Evolutionary conservation across 37 sponge, comb jelly and placozoan genomes (phyloP), one percentile per base, ranked within the genome.

Genomic region (Ephydatia muelleri): DNA sequence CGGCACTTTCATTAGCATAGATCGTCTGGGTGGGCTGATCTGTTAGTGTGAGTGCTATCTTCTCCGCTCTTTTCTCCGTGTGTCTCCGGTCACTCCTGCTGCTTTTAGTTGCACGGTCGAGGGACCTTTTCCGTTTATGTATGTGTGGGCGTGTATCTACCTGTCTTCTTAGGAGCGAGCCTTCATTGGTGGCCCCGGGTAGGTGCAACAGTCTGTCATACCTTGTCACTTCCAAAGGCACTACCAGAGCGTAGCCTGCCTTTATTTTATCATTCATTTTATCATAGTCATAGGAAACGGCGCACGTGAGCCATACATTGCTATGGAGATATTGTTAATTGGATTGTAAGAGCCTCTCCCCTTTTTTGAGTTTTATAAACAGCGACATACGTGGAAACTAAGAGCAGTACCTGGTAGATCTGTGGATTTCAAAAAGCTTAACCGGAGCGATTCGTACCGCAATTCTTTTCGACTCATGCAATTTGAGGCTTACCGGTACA

Each of bases 21-120:
- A 57, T 57, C 57, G 57, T 57, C 57, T 57, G 57, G 57, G 57
- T 57, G 57, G 57, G 57, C 57, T 57, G 57, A 57, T 57, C 57
- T 57, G 57, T 57, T 57, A 57, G 57, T 57, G 57, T 57, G 57
- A 57, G 57, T 57, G 57, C 57, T 57, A 57, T 19, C 6, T 57
- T 57, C 57, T 57, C 16, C 57, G 57, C 57, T 57, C 57, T 57
- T 43, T 57, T 57, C 57, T 57, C 57, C 57, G 57, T 57, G 57
- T 57, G 57, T 57, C 57, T 57, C 57, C 57, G 57, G 57, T 57
- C 57, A 57, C 57, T 57, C 57, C 57, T 57, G 57, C 57, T 57
- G 57, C 57, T 57, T 57, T 57, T 57, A 57, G 57, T n/a, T 57
- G 57, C 57, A 57, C 57, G 57, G 57, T 57, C 57, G 57, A 57